Evolutionary conservation across 1,140 invertebrate genomes (phyloP).

Genomic region (Saccostrea echinata): DNA sequence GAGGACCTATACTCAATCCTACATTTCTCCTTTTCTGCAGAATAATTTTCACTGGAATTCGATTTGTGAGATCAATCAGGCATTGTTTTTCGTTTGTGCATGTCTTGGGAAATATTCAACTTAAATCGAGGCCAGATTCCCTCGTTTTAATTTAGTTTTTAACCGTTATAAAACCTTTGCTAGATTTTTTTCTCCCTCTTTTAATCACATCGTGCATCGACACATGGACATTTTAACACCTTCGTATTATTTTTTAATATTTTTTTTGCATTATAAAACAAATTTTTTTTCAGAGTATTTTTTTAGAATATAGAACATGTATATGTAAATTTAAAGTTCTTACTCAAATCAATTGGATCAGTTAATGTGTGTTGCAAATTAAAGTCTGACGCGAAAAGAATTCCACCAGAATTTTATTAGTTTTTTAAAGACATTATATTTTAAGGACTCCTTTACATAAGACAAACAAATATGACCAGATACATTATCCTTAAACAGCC

Average conservation of each 20-base stretch:
- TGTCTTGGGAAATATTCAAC: neutral
- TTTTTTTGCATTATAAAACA: too few relatives aligned
- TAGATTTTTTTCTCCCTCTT: neutral
- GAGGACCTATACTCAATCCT: neutral
- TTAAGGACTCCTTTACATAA: neutral
- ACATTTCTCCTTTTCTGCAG: neutral
- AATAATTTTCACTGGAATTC: slow-evolving; percentile 10
- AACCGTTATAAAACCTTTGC: neutral
- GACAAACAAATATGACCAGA: neutral
- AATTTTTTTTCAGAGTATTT: too few relatives aligned
- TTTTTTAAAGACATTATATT: neutral
- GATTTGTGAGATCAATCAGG: slow-evolving; percentile 26
- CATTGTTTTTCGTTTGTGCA: neutral
- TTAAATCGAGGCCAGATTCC: neutral
- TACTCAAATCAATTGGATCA: too few relatives aligned
- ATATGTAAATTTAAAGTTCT: too few relatives aligned
- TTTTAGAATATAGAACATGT: too few relatives aligned
- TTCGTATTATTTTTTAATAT: too few relatives aligned
- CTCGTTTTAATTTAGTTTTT: neutral
- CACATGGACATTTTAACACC: neutral
- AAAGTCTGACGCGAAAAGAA: too few relatives aligned
- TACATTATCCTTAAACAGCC: neutral
- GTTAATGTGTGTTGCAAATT: too few relatives aligned
- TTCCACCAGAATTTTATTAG: neutral
- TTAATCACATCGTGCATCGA: neutral